Conservation (phyloP, 1,140 invertebrate genomes). For the Sinonovacula constricta region DNA sequence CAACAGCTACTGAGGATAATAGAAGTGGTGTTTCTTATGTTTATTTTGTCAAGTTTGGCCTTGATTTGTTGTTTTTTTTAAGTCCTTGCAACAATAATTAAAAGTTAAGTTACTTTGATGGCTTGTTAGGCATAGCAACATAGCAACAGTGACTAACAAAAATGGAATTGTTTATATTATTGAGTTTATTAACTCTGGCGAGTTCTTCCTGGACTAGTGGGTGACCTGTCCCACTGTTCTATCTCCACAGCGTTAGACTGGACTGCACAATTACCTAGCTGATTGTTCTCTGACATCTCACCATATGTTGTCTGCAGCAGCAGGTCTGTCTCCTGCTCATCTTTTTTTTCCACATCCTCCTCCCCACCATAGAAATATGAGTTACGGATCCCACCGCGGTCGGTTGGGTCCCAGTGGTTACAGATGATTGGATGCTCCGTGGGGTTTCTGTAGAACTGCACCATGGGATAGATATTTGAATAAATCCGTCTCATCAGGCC, state of each 20-base stretch:
- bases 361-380: slow-evolving; percentile 14
- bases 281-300: slow-evolving; percentile 12
- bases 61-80: too few species aligned
- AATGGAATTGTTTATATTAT: too few species aligned
- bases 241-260: slow-evolving; percentile 31
- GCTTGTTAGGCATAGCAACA: too few species aligned
- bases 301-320: too few species aligned
- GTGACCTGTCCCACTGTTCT: slow-evolving; percentile 49
- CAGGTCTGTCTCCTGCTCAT: not conserved
- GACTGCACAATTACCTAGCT: slow-evolving; percentile 7
- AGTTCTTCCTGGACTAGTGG: slow-evolving; percentile 42
- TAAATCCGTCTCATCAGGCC: slow-evolving; percentile 80
- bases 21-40: too few species aligned
- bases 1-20: too few species aligned
- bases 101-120: too few species aligned
- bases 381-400: slow-evolving; percentile 32
- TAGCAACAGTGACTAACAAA: too few species aligned
- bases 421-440: slow-evolving; percentile 38
- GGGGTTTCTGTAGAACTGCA: slow-evolving; percentile 46
- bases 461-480: slow-evolving; percentile 80
- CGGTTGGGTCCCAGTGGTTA: slow-evolving; percentile 23
- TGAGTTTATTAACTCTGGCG: not conserved
- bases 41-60: too few species aligned
- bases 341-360: not conserved
- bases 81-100: too few species aligned